These are phyloP conservation scores for Ailuropoda melanoleuca DNA, from an alignment of 2,113 vertebrate species.

Conservation along the genomic window DNA sequence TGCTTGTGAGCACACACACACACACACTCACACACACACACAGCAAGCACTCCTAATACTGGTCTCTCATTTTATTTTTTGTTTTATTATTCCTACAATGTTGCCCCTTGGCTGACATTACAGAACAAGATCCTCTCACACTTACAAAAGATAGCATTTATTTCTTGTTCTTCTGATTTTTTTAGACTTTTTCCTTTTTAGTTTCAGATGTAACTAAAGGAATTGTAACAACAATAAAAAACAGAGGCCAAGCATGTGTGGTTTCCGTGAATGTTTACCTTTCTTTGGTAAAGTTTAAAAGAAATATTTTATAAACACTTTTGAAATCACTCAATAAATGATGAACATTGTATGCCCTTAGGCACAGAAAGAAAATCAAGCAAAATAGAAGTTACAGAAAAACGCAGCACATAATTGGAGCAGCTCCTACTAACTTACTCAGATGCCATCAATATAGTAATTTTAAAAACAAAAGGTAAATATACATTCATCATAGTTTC, in stretches of 20 bases:
- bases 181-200: slow-evolving; percentile 30
- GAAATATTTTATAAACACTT: slow-evolving; percentile 43
- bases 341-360: slow-evolving; percentile 29
- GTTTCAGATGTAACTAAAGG: slow-evolving; percentile 17
- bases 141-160: not conserved
- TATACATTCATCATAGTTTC: slow-evolving; percentile 1
- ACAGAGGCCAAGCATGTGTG: slow-evolving; percentile 24
- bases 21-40: not conserved
- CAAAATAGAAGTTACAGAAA: slow-evolving; percentile 34
- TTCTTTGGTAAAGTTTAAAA: slow-evolving; percentile 40
- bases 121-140: not conserved
- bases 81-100: not conserved
- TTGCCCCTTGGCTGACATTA: not conserved
- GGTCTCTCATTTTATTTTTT: not conserved
- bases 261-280: slow-evolving; percentile 40
- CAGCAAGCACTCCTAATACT: not conserved
- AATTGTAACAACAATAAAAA: not conserved
- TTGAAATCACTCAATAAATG: slow-evolving; percentile 1
- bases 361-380: slow-evolving; percentile 20
- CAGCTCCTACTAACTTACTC: slow-evolving; percentile 6
- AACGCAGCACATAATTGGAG: not conserved
- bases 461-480: slow-evolving; percentile 27
- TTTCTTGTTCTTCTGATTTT: slow-evolving; percentile 13
- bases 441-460: not conserved
- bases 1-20: not conserved